phyloP scores from a whole-genome alignment of 2,113 vertebrate species.

The Orcinus orca region DNA sequence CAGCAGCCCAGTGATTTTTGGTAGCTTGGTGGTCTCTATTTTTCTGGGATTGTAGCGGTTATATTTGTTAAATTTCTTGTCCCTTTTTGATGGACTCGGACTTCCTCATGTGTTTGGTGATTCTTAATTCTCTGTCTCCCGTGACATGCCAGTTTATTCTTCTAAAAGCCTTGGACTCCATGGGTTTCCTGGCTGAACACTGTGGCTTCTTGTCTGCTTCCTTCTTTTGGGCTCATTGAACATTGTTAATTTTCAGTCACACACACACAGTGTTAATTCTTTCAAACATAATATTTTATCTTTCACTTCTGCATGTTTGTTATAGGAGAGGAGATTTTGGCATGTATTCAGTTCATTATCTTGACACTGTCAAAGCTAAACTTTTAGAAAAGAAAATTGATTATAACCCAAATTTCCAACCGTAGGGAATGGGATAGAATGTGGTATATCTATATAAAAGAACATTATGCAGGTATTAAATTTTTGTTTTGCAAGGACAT shows the following conservation, averaged over 20 bases:
- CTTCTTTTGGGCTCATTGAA: background rate
- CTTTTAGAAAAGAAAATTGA: constrained; percentile 39
- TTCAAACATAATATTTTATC: background rate
- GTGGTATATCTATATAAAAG: background rate
- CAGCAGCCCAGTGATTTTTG: background rate
- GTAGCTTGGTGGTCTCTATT: background rate
- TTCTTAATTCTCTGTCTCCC: background rate
- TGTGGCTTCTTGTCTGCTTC: background rate
- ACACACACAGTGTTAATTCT: background rate
- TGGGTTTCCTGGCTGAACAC: background rate
- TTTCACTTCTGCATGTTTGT: background rate
- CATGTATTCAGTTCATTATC: background rate
- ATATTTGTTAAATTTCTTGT: constrained; percentile 7
- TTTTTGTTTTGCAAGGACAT: background rate
- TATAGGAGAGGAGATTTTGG: background rate
- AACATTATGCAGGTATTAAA: background rate
- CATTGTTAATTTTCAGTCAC: background rate
- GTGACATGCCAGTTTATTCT: background rate
- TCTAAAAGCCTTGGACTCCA: background rate
- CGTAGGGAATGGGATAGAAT: background rate
- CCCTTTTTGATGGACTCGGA: background rate
- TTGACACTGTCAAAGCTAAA: background rate
- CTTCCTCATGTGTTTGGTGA: background rate
- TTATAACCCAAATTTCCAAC: background rate
- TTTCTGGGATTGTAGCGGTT: background rate